Percentiles rank a stretch among this genome's conserved stretches.
phyloP scores from a whole-genome alignment of 2,113 vertebrate species.

The Corythornis madagascariensis region DNA sequence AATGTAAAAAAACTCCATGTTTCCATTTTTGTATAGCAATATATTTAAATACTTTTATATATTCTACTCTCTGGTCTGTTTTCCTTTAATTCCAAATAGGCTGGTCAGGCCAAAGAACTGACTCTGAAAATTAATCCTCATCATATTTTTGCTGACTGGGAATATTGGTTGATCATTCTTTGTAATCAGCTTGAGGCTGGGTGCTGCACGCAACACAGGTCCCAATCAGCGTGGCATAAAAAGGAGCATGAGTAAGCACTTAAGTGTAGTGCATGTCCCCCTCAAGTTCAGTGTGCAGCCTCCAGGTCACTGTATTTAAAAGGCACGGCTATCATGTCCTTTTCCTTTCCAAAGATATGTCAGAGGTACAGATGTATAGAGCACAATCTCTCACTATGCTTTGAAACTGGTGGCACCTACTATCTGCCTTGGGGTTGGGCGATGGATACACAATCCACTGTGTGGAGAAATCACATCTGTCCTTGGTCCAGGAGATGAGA shows the following conservation, averaged over 20 bases:
- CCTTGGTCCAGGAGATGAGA: neutral
- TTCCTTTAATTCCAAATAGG: neutral
- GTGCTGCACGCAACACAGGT: neutral
- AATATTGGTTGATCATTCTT: neutral
- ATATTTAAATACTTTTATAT: neutral
- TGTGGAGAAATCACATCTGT: neutral
- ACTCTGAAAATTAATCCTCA: neutral
- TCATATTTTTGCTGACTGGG: neutral
- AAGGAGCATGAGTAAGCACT: neutral
- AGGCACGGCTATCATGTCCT: neutral
- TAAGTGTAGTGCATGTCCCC: neutral
- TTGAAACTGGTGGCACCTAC: neutral
- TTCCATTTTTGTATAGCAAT: neutral
- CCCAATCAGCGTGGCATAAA: neutral
- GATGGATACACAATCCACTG: neutral
- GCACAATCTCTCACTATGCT: neutral
- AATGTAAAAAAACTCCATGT: neutral
- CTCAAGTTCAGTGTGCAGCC: neutral
- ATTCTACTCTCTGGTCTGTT: neutral
- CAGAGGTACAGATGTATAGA: neutral
- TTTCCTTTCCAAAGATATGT: neutral
- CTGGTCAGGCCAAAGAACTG: neutral
- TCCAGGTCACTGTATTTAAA: neutral
- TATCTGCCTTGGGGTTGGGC: neutral
- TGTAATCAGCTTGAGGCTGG: fast-evolving